These are phyloP conservation scores for Polymixis lichenea DNA, from an alignment of 2,888 invertebrate genomes.

Conservation along the genomic window DNA sequence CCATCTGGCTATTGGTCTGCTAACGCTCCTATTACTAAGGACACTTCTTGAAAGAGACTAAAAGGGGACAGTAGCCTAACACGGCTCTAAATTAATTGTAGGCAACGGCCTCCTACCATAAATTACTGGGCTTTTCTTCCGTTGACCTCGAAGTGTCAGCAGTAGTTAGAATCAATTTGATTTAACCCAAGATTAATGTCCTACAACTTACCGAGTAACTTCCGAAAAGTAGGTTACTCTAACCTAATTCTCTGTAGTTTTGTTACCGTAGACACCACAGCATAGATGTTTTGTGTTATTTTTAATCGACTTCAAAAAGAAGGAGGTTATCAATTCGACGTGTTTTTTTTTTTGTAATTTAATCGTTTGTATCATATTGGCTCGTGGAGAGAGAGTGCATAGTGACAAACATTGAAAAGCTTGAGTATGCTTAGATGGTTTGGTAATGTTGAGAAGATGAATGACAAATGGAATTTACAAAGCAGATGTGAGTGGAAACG, in stretches of 20 bases:
- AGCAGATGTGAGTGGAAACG: too few relatives aligned
- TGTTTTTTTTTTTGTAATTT: too few relatives aligned
- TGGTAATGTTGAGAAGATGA: background rate
- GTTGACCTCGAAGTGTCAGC: slow-evolving; percentile 26
- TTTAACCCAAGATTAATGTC: slow-evolving; percentile 14
- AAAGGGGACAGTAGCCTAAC: background rate
- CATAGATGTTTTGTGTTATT: background rate
- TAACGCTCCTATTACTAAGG: background rate
- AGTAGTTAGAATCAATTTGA: slow-evolving; percentile 15
- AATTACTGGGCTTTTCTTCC: slow-evolving; percentile 28
- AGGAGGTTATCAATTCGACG: too few relatives aligned
- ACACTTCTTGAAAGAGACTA: background rate
- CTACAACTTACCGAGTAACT: background rate
- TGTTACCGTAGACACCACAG: accelerated
- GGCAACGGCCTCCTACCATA: slow-evolving; percentile 20
- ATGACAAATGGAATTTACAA: background rate
- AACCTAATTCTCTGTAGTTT: background rate
- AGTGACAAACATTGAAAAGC: too few relatives aligned
- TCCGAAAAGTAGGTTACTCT: too few relatives aligned
- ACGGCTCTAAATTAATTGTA: background rate
- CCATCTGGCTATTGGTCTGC: background rate
- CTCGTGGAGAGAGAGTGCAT: too few relatives aligned
- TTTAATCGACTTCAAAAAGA: too few relatives aligned
- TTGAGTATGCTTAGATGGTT: too few relatives aligned
- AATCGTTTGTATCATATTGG: background rate